Conservation (phyloP, 2,888 invertebrate genomes). For the Choreutis nemorana region DNA sequence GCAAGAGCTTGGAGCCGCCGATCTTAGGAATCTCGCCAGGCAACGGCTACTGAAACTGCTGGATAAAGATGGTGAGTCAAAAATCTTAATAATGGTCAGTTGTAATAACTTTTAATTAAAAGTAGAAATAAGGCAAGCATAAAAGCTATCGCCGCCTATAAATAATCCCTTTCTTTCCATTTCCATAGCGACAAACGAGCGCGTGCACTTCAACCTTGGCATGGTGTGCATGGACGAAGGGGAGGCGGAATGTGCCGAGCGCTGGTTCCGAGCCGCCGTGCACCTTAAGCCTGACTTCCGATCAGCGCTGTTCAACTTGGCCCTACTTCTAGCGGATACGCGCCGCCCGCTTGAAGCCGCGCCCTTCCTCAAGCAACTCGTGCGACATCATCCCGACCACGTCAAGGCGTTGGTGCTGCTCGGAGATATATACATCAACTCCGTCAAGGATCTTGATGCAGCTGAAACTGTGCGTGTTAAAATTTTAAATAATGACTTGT, state of each 20-base stretch:
- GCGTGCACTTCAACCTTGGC: conserved; percentile 93
- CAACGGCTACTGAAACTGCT: conserved; percentile 84
- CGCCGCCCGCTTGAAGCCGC: conserved; percentile 90
- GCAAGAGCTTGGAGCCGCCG: conserved; percentile 86
- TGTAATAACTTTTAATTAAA: not conserved
- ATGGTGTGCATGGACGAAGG: conserved; percentile 97
- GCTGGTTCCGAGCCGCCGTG: conserved; percentile 90
- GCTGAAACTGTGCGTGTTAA: conserved; percentile 83
- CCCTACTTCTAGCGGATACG: conserved; percentile 87
- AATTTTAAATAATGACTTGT: not conserved
- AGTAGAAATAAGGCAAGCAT: too few species aligned
- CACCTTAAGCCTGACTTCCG: conserved; percentile 89
- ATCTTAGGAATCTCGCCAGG: conserved; percentile 79
- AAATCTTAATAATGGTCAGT: not conserved
- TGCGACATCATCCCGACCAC: conserved; percentile 91
- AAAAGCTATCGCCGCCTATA: too few species aligned
- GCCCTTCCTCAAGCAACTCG: conserved; percentile 89
- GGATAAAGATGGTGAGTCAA: conserved; percentile 70
- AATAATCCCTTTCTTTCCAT: too few species aligned
- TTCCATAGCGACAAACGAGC: conserved; percentile 77
- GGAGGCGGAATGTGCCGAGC: conserved; percentile 87
- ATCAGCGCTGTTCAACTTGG: conserved; percentile 94
- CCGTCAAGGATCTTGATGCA: conserved; percentile 91
- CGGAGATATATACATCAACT: conserved; percentile 96
- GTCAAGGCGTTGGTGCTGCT: conserved; percentile 92